Conservation (phyloP, 2,888 invertebrate genomes). For the Lottia gigantea region DNA sequence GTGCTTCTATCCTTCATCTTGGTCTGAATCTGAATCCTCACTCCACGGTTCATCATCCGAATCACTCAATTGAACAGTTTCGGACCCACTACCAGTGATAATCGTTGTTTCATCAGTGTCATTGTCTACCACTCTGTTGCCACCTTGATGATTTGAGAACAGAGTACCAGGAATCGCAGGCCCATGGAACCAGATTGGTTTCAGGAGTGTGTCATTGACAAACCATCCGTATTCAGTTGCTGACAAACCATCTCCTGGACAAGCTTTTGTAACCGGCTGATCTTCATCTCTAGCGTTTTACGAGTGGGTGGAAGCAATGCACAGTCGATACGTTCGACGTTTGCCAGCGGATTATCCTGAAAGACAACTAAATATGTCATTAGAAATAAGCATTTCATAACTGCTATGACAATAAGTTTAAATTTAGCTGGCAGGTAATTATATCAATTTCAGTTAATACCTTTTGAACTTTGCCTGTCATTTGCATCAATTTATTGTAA, state of each 20-base stretch:
- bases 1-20: too few relatives aligned
- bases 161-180: not conserved
- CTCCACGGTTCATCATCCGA: conserved; percentile 14
- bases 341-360: conserved; percentile 22
- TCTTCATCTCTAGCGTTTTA: not conserved
- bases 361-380: too few relatives aligned
- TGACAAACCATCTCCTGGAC: not conserved
- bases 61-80: too few relatives aligned
- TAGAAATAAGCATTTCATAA: too few relatives aligned
- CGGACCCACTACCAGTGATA: too few relatives aligned
- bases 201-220: not conserved
- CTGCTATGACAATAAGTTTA: too few relatives aligned
- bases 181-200: not conserved
- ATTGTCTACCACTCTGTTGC: not conserved
- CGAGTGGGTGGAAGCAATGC: conserved; percentile 21
- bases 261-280: not conserved
- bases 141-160: not conserved
- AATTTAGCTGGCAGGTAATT: too few relatives aligned
- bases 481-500: too few relatives aligned
- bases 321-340: conserved; percentile 22
- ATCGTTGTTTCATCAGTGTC: not conserved
- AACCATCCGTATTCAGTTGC: not conserved
- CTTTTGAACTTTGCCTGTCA: too few relatives aligned
- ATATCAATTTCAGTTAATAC: too few relatives aligned
- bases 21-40: conserved; percentile 20